phyloP scores from a whole-genome alignment of 1,140 invertebrate species.

The Drosophila mayri region DNA sequence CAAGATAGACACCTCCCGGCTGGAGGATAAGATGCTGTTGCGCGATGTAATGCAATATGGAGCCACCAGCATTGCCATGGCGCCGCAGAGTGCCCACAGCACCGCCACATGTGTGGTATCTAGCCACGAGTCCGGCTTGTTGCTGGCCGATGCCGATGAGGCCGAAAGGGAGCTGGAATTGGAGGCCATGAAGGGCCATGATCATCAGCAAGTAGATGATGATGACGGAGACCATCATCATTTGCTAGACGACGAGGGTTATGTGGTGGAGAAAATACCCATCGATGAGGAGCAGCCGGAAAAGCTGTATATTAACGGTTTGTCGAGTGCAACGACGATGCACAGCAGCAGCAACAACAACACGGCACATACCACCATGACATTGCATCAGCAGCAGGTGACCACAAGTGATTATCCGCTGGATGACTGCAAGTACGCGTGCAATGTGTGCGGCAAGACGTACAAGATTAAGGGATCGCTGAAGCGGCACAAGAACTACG shows the following conservation, averaged over 20 bases:
- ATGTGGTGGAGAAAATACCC: conserved; percentile 45
- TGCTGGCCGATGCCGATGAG: conserved; percentile 68
- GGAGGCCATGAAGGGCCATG: conserved; percentile 61
- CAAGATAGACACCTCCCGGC: conserved; percentile 74
- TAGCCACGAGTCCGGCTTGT: conserved; percentile 59
- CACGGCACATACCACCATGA: conserved; percentile 42
- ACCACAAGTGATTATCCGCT: conserved; percentile 41
- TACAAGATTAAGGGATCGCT: conserved; percentile 87
- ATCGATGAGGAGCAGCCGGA: conserved; percentile 30
- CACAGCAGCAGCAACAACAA: conserved; percentile 44
- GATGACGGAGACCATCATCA: conserved; percentile 39
- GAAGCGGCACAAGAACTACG: conserved; percentile 87
- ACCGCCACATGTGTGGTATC: conserved; percentile 53
- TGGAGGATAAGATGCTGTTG: conserved; percentile 77
- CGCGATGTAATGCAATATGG: conserved; percentile 83
- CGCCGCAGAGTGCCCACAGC: conserved; percentile 40
- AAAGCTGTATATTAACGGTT: conserved; percentile 59
- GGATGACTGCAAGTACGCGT: conserved; percentile 84
- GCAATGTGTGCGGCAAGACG: conserved; percentile 86
- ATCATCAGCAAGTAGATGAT: conserved; percentile 25
- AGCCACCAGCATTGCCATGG: conserved; percentile 60
- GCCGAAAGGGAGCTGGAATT: conserved; percentile 67
- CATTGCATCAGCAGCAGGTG: conserved; percentile 59
- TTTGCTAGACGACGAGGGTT: conserved; percentile 45
- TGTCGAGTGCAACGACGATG: conserved; percentile 36